These are phyloP conservation scores for Mnemiopsis leidyi DNA, from an alignment of 37 sponge, comb jelly and placozoan species.

Conservation along the genomic window DNA sequence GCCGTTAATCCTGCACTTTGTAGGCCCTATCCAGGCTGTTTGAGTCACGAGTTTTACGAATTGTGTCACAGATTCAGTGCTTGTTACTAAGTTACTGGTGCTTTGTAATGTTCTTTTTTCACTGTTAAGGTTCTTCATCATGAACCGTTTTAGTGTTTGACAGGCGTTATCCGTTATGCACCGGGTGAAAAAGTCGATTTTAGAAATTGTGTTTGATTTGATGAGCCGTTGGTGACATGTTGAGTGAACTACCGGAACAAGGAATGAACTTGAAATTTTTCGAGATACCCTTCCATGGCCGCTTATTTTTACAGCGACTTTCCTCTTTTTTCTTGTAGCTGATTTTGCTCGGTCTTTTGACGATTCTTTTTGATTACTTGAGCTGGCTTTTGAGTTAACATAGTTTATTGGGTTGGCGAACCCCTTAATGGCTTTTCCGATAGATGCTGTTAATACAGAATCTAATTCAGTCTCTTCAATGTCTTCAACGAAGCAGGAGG, in stretches of 20 bases:
- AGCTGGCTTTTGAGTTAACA: too few species aligned
- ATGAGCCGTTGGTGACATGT: neutral
- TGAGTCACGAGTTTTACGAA: neutral
- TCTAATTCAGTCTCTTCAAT: neutral
- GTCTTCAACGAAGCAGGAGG: neutral
- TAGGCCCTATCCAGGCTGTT: constrained; percentile 21
- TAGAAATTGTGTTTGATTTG: neutral
- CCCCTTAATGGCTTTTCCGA: too few species aligned
- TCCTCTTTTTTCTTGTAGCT: neutral
- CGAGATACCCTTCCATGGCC: neutral
- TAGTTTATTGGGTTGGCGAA: too few species aligned
- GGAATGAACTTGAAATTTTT: neutral
- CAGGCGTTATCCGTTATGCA: neutral
- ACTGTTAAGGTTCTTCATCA: neutral
- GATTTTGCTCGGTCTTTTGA: too few species aligned
- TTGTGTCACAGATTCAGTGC: neutral
- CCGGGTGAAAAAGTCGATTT: neutral
- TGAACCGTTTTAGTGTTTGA: neutral
- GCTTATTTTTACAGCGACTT: neutral
- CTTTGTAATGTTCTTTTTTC: neutral
- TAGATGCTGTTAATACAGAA: too few species aligned
- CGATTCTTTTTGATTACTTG: too few species aligned
- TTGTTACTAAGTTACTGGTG: neutral
- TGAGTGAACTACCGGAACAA: neutral
- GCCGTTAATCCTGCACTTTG: neutral